phyloP scores from a whole-genome alignment of 2,113 vertebrate genomes.

The Malurus melanocephalus region DNA sequence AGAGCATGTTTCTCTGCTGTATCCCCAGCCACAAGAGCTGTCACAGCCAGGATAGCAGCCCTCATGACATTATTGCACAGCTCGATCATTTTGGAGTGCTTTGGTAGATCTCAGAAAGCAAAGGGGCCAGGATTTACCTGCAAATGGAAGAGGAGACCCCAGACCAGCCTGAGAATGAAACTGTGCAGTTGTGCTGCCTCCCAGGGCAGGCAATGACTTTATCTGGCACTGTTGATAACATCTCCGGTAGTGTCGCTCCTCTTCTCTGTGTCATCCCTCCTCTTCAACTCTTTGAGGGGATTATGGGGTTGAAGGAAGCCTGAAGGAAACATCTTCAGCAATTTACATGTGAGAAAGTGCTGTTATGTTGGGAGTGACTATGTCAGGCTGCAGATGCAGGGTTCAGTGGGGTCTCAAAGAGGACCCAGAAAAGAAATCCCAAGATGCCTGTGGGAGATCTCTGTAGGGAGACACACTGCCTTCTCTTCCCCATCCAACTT shows the following conservation, averaged over 20 bases:
- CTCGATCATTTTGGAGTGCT: fast-evolving
- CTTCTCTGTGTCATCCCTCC: neutral
- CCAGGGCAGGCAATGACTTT: neutral
- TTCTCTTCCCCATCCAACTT: neutral
- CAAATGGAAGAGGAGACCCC: neutral
- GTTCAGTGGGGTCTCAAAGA: neutral
- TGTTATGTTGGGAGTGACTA: neutral
- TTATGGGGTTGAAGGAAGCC: neutral
- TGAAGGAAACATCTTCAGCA: neutral
- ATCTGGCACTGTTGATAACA: neutral
- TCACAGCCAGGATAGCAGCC: neutral
- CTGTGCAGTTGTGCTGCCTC: neutral
- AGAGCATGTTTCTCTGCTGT: fast-evolving
- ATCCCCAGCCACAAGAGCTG: neutral
- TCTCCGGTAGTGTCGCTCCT: neutral
- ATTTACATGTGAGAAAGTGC: neutral
- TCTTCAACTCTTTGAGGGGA: neutral
- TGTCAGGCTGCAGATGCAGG: neutral
- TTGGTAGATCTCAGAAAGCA: neutral
- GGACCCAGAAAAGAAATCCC: neutral
- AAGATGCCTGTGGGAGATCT: neutral
- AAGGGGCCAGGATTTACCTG: neutral
- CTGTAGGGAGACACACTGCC: neutral
- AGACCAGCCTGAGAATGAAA: neutral
- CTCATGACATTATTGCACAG: fast-evolving